phyloP scores from a whole-genome alignment of 2,113 vertebrate genomes.

The Tetrax tetrax region DNA sequence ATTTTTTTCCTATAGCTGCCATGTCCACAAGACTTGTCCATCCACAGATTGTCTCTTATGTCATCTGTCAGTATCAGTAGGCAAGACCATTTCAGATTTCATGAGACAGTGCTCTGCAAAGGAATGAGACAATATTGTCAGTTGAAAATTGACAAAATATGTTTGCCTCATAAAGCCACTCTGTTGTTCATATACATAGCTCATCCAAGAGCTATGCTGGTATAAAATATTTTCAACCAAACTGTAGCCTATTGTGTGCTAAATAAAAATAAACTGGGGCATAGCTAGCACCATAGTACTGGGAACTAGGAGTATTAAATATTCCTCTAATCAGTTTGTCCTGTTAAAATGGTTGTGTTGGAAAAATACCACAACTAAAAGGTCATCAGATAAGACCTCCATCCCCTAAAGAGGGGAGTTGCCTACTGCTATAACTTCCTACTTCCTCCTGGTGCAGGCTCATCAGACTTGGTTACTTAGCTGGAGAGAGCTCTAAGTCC shows the following conservation, averaged over 20 bases:
- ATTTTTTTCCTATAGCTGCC: not conserved
- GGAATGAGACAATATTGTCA: not conserved
- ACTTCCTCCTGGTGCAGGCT: not conserved
- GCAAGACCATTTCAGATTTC: not conserved
- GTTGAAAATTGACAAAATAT: not conserved
- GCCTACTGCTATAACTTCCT: not conserved
- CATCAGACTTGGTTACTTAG: not conserved
- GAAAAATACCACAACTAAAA: not conserved
- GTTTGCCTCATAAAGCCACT: not conserved
- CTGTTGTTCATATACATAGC: not conserved
- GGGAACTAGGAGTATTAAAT: not conserved
- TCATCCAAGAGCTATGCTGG: not conserved
- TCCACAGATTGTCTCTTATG: not conserved
- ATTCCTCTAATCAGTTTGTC: not conserved
- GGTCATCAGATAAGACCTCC: not conserved
- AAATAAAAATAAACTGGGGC: not conserved
- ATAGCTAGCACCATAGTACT: not conserved
- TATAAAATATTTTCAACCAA: not conserved
- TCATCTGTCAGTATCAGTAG: not conserved
- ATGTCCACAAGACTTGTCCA: not conserved
- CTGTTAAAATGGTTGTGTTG: not conserved
- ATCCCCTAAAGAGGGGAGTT: not conserved
- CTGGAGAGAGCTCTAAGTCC: not conserved
- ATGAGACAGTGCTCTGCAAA: not conserved
- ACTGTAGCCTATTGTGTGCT: not conserved